phyloP scores from a whole-genome alignment of 2,797 vertebrate species.

The Alauda arvensis region DNA sequence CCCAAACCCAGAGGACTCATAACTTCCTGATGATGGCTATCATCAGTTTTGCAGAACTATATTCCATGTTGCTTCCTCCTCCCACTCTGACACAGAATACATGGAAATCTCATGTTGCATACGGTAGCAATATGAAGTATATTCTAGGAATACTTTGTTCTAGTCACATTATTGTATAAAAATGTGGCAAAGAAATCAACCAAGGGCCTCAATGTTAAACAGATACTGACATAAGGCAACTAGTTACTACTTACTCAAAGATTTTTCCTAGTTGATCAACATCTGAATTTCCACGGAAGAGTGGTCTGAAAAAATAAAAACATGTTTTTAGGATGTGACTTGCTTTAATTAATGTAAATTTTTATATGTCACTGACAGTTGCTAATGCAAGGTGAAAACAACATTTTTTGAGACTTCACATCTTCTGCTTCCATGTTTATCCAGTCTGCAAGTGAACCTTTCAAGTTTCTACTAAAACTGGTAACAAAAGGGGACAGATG shows the following conservation, averaged over 20 bases:
- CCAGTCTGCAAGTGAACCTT: not conserved
- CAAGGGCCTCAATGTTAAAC: not conserved
- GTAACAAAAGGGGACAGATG: not conserved
- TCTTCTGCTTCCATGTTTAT: conserved; percentile 3
- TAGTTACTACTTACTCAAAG: conserved; percentile 89
- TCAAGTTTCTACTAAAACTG: not conserved
- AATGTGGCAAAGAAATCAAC: not conserved
- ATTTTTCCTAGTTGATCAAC: conserved; percentile 98
- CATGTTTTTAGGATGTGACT: conserved; percentile 17
- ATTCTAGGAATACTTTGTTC: conserved; percentile 16
- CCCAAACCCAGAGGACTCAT: not conserved
- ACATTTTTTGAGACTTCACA: not conserved
- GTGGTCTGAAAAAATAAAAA: conserved; percentile 81
- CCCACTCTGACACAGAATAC: conserved; percentile 13
- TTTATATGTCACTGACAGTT: not conserved
- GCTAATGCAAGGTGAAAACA: not conserved
- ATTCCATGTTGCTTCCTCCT: conserved; percentile 16
- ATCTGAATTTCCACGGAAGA: conserved; percentile 96
- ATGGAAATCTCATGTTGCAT: conserved; percentile 15
- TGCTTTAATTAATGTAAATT: not conserved
- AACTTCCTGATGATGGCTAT: not conserved
- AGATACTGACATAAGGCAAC: not conserved
- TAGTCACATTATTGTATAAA: not conserved
- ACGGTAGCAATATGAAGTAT: conserved; percentile 2
- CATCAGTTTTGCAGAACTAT: conserved; percentile 16